Percentiles rank a stretch among this genome's conserved stretches.
These are phyloP conservation scores for Thymelicus sylvestris DNA, from an alignment of 2,888 invertebrate species.

Conservation along the genomic window DNA sequence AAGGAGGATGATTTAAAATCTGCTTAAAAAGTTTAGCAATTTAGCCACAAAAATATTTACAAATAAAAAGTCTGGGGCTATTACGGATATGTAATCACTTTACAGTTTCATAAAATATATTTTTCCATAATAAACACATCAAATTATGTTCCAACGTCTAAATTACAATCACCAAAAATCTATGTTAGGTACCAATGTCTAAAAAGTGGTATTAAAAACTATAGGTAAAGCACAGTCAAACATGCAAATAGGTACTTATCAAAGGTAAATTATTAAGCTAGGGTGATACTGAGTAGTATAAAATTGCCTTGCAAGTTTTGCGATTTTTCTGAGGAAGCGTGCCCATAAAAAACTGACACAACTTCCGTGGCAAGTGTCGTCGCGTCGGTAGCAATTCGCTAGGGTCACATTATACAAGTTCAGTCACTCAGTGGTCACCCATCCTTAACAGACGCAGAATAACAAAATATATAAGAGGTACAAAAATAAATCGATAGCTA, in stretches of 20 bases:
- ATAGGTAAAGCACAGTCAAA: slow-evolving; percentile 56
- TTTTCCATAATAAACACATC: slow-evolving; percentile 11
- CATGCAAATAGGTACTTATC: slow-evolving; percentile 56
- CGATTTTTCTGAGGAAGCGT: neutral
- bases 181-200: slow-evolving; percentile 58
- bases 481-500: slow-evolving; percentile 56
- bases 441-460: slow-evolving; percentile 44
- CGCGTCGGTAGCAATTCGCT: neutral
- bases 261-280: slow-evolving; percentile 60
- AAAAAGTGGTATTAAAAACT: slow-evolving; percentile 56
- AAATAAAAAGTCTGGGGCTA: neutral
- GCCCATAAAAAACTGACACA: slow-evolving; percentile 9
- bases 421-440: slow-evolving; percentile 24
- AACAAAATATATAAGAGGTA: slow-evolving; percentile 48
- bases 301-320: neutral
- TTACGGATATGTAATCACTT: neutral
- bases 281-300: slow-evolving; percentile 40
- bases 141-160: slow-evolving; percentile 24
- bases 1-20: too few species aligned
- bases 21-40: too few species aligned
- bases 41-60: neutral
- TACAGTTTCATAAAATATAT: slow-evolving; percentile 4
- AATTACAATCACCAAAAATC: slow-evolving; percentile 45
- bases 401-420: slow-evolving; percentile 20
- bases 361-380: neutral